A percentile compares a stretch with the other conserved stretches of the same genome.
Evolutionary conservation across 2,888 invertebrate species (phyloP).

Genomic region (Noctua janthina): DNA sequence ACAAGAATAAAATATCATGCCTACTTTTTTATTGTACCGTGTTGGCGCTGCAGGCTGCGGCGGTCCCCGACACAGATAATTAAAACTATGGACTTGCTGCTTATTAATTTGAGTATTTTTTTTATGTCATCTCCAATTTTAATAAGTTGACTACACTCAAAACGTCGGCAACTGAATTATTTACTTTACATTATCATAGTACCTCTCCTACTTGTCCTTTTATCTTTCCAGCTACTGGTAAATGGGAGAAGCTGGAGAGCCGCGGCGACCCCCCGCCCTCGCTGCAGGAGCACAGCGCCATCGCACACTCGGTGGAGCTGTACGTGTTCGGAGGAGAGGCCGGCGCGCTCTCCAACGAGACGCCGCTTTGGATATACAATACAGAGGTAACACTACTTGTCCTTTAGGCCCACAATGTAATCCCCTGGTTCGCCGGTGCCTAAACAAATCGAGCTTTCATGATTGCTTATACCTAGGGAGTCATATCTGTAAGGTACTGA

Average conservation of each 20-base stretch:
- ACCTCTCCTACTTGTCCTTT: neutral
- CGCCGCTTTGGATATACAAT: conserved; percentile 96
- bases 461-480: neutral
- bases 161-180: neutral
- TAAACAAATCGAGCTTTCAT: neutral
- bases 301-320: conserved; percentile 93
- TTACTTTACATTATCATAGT: neutral
- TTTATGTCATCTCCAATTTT: neutral
- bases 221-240: conserved; percentile 91
- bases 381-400: conserved; percentile 90
- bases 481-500: neutral
- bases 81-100: neutral
- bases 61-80: neutral
- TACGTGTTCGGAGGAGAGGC: conserved; percentile 97
- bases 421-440: neutral
- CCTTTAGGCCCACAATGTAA: neutral
- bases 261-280: conserved; percentile 94
- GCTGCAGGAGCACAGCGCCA: conserved; percentile 95
- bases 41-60: neutral
- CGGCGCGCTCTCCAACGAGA: conserved; percentile 94
- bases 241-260: conserved; percentile 94
- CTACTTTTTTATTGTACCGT: neutral
- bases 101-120: neutral
- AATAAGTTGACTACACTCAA: neutral
- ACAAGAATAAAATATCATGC: neutral